Evolutionary conservation across 2,888 invertebrate genomes (phyloP).

Genomic region (Macropis europaea): DNA sequence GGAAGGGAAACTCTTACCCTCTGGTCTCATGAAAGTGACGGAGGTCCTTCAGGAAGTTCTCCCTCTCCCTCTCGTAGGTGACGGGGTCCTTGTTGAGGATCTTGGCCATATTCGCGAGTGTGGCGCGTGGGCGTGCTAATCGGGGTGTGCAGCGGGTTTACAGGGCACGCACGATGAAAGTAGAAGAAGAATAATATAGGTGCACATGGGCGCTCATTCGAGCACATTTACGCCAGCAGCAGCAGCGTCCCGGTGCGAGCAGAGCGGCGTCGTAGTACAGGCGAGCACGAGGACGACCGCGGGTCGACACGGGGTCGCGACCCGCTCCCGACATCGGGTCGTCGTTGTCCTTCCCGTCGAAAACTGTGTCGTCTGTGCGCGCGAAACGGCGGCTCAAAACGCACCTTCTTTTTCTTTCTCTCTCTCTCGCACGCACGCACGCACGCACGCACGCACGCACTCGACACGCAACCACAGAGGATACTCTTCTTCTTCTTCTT

Average conservation of each 20-base stretch:
- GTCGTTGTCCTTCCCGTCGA: constrained; percentile 60
- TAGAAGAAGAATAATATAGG: constrained; percentile 52
- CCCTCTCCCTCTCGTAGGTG: constrained; percentile 89
- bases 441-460: constrained; percentile 8
- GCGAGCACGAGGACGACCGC: constrained; percentile 60
- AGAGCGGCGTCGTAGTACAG: constrained; percentile 16
- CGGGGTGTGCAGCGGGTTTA: constrained; percentile 65
- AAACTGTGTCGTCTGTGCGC: constrained; percentile 58
- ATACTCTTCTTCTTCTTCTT: too few species aligned
- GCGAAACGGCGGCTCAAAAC: constrained; percentile 59
- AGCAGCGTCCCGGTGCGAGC: constrained; percentile 50
- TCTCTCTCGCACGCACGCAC: too few species aligned
- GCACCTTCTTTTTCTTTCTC: too few species aligned
- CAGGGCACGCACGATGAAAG: constrained; percentile 59
- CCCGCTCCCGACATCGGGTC: constrained; percentile 69
- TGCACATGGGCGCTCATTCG: constrained; percentile 66
- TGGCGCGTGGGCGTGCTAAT: constrained; percentile 62
- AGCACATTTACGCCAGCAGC: constrained; percentile 66
- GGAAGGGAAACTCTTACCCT: constrained; percentile 85
- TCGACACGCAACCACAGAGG: too few species aligned
- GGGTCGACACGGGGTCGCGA: constrained; percentile 65
- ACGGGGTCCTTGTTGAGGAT: constrained; percentile 86
- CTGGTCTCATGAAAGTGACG: constrained; percentile 94
- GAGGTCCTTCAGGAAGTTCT: constrained; percentile 91
- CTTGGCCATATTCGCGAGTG: constrained; percentile 82